Conservation (phyloP, 2,888 invertebrate genomes). For the Perizoma affinitatum region DNA sequence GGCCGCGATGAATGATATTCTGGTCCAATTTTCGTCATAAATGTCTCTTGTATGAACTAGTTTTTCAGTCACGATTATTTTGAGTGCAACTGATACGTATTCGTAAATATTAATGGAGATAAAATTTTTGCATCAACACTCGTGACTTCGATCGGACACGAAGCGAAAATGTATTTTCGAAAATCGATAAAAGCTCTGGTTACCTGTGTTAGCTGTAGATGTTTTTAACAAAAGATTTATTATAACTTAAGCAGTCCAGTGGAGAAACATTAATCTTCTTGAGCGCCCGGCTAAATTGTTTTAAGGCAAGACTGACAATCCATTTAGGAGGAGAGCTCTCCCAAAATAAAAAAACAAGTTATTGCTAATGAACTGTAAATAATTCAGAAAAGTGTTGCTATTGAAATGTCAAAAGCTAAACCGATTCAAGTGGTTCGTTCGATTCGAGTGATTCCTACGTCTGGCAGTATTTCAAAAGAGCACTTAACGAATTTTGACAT, state of each 20-base stretch:
- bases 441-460: constrained; percentile 45
- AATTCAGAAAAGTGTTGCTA: constrained; percentile 54
- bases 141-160: constrained; percentile 61
- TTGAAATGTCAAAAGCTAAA: constrained; percentile 48
- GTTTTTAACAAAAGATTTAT: constrained; percentile 59
- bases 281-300: constrained; percentile 65
- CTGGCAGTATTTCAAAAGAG: constrained; percentile 72
- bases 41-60: constrained; percentile 50
- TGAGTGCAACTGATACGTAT: constrained; percentile 40
- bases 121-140: constrained; percentile 49
- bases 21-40: constrained; percentile 59
- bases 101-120: constrained; percentile 47
- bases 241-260: constrained; percentile 59
- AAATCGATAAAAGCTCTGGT: constrained; percentile 58
- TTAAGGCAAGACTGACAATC: constrained; percentile 62
- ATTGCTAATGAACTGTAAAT: constrained; percentile 68
- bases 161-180: constrained; percentile 59
- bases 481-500: constrained; percentile 56
- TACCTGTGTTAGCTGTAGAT: constrained; percentile 48
- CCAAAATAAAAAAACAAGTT: constrained; percentile 58
- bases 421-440: constrained; percentile 46
- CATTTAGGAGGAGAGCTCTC: constrained; percentile 58
- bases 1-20: constrained; percentile 59
- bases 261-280: constrained; percentile 63
- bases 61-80: constrained; percentile 46